Percentiles rank a stretch among this genome's conserved stretches.
Conservation (phyloP, 1,140 invertebrate species). For the Zaprionus vittiger region DNA sequence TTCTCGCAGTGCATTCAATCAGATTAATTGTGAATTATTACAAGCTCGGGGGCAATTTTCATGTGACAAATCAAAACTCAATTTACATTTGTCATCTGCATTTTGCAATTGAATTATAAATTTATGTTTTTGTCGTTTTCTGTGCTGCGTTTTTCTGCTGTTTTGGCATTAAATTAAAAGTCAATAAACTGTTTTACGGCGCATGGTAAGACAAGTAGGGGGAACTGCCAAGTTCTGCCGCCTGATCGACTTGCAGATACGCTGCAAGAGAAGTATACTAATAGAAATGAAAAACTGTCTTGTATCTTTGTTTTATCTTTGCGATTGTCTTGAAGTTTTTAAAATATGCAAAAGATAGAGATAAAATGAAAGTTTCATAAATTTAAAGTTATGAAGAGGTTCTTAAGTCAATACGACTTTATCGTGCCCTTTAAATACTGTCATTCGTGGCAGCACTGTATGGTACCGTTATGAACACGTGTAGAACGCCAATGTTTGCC, state of each 20-base stretch:
- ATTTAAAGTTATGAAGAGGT: neutral
- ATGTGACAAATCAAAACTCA: constrained; percentile 45
- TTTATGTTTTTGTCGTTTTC: constrained; percentile 20
- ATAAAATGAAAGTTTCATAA: neutral
- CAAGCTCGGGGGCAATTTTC: constrained; percentile 18
- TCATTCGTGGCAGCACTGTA: neutral
- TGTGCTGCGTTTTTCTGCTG: constrained; percentile 25
- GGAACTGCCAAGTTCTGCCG: neutral
- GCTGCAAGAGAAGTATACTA: neutral
- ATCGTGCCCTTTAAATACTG: neutral
- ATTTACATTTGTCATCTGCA: constrained; percentile 30
- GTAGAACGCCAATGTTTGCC: constrained; percentile 29
- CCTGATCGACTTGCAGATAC: neutral
- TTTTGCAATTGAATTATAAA: constrained; percentile 47
- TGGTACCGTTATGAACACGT: constrained; percentile 34
- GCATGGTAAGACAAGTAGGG: neutral
- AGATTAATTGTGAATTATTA: constrained; percentile 33
- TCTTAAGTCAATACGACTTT: neutral
- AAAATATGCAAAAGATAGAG: neutral
- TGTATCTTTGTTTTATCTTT: too few relatives aligned
- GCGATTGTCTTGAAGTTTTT: too few relatives aligned
- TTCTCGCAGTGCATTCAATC: constrained; percentile 28
- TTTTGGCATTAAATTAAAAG: constrained; percentile 43
- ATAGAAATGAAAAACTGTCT: too few relatives aligned
- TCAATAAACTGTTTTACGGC: constrained; percentile 54